These are phyloP conservation scores for Halcyon badia DNA, from an alignment of 2,797 vertebrate species.

Conservation along the genomic window DNA sequence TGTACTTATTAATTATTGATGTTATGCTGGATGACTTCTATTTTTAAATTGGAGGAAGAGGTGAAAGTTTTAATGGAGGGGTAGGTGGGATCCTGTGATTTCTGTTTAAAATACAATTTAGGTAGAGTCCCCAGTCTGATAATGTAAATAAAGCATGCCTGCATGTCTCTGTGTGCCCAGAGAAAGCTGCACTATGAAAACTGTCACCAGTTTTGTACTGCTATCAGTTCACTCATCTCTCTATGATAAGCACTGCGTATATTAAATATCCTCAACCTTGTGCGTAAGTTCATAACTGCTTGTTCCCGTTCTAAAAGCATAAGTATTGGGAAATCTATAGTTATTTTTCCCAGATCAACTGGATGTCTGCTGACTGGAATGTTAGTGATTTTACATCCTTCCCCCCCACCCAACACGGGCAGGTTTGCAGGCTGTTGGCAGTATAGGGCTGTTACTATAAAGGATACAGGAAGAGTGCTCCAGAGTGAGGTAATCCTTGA, in stretches of 20 bases:
- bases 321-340: background rate
- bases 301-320: background rate
- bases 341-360: background rate
- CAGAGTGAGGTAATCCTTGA: background rate
- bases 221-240: background rate
- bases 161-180: background rate
- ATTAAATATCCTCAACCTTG: background rate
- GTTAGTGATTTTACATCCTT: background rate
- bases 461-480: background rate
- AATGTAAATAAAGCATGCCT: background rate
- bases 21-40: background rate
- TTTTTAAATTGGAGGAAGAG: background rate
- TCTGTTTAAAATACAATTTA: background rate
- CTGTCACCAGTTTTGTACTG: background rate
- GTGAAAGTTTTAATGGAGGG: background rate
- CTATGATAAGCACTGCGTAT: background rate
- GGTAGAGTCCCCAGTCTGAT: background rate
- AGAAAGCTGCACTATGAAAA: background rate
- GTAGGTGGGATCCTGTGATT: background rate
- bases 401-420: background rate
- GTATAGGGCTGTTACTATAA: background rate
- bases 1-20: conserved; percentile 39
- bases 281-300: background rate
- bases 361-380: background rate
- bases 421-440: background rate